Evolutionary conservation across 2,113 vertebrate genomes (phyloP), one percentile per base, ranked within the genome.

Genomic region (Aegotheles bennettii): DNA sequence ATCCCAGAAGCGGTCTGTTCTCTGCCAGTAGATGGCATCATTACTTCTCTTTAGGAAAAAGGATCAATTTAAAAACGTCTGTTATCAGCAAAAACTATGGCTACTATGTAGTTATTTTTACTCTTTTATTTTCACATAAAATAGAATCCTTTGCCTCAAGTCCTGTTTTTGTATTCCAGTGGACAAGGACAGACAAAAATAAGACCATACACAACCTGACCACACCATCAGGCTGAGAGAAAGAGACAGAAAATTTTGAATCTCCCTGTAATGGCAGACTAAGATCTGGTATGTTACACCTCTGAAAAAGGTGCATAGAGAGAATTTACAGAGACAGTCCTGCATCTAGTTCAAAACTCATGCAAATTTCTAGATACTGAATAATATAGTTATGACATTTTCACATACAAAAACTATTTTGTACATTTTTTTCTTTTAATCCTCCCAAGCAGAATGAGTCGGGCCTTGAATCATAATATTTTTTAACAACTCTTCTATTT

Each of bases 21-120:
- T 95, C 64, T 64, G 61, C 93, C 95, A 88, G 93, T 50, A 97
- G 95, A 81, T 97, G 95, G 95, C 96, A 96, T 25, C 51, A 36
- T 80, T 51, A 59, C 31, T 87, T 87, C 83, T 95, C 28, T 4
- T 48, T 60, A 81, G 11, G 17, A 40, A 77, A 63, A 60, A 6
- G 14, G 11, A 63, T 53, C 47, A 33, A 42, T 29, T n/a, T 10
- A 10, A 68, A 47, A 80, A 67, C 26, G 78, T 38, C n/a, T 25
- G 4, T 48, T 56, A 11, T 3, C 47, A 33, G 28, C 38, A 83
- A 47, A 65, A 63, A 23, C 68, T 48, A 14, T 19, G 80, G 51
- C 36, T 21, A 18, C 65, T 57, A 5, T 1, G 7, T 3, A 83
- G 53, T 5, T n/a, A 38, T 71, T 92, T 83, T 70, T 69, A 9